Evolutionary conservation across 1,140 invertebrate species (phyloP), one percentile per base, ranked within the genome.

Genomic region (Chlorops oryzae): DNA sequence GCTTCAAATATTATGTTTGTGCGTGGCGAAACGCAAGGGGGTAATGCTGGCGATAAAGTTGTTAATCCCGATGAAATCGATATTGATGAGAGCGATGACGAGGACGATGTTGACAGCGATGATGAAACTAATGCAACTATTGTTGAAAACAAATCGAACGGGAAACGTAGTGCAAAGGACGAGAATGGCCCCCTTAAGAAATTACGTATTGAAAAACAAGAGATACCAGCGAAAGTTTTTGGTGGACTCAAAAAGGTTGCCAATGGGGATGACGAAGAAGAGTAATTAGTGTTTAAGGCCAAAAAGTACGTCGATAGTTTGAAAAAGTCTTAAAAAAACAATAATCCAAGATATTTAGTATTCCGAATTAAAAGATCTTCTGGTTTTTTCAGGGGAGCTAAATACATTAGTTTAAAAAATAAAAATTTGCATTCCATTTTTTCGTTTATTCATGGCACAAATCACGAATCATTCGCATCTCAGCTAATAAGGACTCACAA

Each of bases 61-160:
- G 78, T 83, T 27, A 96, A 97, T 82, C 93, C 93, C 15, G 93
- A 96, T 76, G 92, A 96, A 76, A 96, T 97, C 68, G 80, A 93
- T 65, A 87, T 96, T 67, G 89, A 86, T 64, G 82, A 84, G 66
- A 89, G 91, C 52, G 84, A 88, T 34, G 83, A 84, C 18, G 84
- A 86, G 37, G 82, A 86, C 6, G 81, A 83, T 47, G 80, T 82
- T 7, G 78, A 82, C n/a, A 81, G 81, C 25, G 81, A 80, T 38
- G 81, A 83, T 22, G 77, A 76, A 20, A 78, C 78, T 55, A 73
- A 76, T 23, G 74, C 78, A 32, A n/a, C n/a, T n/a, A n/a, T n/a
- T n/a, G 75, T 78, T 28, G 70, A 73, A 32, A 48, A 56, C 15
- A 42, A 1, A 20, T 23, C 38, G 6, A 47, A 52, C 41, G 45